phyloP scores from a whole-genome alignment of 2,113 vertebrate species.

The Varanus komodoensis region DNA sequence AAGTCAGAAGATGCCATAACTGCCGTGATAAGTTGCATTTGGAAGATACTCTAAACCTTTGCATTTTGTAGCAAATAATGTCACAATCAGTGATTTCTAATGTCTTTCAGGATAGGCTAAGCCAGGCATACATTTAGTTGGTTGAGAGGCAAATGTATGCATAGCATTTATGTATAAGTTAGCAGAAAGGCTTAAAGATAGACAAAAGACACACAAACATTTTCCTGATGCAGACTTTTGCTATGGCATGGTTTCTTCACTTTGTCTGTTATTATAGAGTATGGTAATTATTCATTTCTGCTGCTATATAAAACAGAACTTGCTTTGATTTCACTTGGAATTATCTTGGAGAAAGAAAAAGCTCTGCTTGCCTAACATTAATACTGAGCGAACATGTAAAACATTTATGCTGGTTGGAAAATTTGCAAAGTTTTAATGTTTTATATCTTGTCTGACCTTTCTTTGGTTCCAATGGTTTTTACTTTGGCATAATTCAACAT shows the following conservation, averaged over 20 bases:
- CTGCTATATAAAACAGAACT: slow-evolving; percentile 40
- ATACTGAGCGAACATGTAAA: slow-evolving; percentile 53
- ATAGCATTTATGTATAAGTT: slow-evolving; percentile 8
- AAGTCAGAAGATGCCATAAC: slow-evolving; percentile 3
- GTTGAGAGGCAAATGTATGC: slow-evolving; percentile 2
- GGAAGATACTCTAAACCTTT: slow-evolving; percentile 20
- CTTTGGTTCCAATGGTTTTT: slow-evolving; percentile 64
- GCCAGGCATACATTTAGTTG: neutral
- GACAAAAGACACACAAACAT: slow-evolving; percentile 4
- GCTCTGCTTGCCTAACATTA: slow-evolving; percentile 37
- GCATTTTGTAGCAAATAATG: neutral
- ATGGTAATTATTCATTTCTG: slow-evolving; percentile 29
- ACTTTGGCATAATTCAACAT: slow-evolving; percentile 64
- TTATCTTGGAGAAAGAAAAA: slow-evolving; percentile 48
- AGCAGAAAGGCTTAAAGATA: neutral
- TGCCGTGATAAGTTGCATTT: neutral
- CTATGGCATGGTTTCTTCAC: neutral
- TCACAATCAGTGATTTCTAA: slow-evolving; percentile 17
- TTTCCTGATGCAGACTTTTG: slow-evolving; percentile 21
- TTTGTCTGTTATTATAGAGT: slow-evolving; percentile 41
- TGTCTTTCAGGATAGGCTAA: slow-evolving; percentile 4
- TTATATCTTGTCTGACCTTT: slow-evolving; percentile 48
- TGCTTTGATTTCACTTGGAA: slow-evolving; percentile 48
- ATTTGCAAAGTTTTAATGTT: slow-evolving; percentile 36
- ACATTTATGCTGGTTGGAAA: slow-evolving; percentile 60